phyloP scores from a whole-genome alignment of 2,888 invertebrate species.

The Lasioglossum malachurum region DNA sequence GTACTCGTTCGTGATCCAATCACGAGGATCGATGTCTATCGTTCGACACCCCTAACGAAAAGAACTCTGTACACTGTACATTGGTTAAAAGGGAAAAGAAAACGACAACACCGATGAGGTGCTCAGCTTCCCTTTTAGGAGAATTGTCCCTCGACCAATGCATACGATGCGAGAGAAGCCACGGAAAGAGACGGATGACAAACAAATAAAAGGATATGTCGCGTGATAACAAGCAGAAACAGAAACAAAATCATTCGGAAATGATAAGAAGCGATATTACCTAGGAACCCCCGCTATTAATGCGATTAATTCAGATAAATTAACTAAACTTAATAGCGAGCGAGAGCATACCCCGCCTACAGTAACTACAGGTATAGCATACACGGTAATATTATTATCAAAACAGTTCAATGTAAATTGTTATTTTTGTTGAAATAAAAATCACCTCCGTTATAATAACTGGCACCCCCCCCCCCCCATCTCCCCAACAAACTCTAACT shows the following conservation, averaged over 20 bases:
- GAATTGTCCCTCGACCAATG: slow-evolving; percentile 69
- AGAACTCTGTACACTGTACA: slow-evolving; percentile 69
- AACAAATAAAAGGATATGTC: neutral
- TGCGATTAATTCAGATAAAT: slow-evolving; percentile 75
- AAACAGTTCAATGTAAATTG: slow-evolving; percentile 85
- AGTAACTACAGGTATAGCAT: slow-evolving; percentile 82
- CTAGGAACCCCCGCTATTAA: slow-evolving; percentile 71
- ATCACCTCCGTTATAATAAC: slow-evolving; percentile 83
- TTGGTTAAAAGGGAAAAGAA: slow-evolving; percentile 33
- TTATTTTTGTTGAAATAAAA: slow-evolving; percentile 86
- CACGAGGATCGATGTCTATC: slow-evolving; percentile 60
- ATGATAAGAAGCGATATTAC: slow-evolving; percentile 72
- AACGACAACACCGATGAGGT: slow-evolving; percentile 69
- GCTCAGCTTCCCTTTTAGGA: slow-evolving; percentile 71
- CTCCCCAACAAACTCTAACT: neutral
- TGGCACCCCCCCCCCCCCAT: slow-evolving; percentile 7
- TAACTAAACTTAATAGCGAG: slow-evolving; percentile 81
- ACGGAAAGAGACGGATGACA: slow-evolving; percentile 48
- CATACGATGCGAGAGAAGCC: slow-evolving; percentile 35
- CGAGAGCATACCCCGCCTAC: slow-evolving; percentile 83
- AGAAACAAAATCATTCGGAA: slow-evolving; percentile 34
- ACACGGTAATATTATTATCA: slow-evolving; percentile 84
- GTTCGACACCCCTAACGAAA: slow-evolving; percentile 52
- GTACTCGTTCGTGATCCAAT: slow-evolving; percentile 67
- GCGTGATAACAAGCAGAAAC: neutral